These are phyloP conservation scores for Galago senegalensis DNA, from an alignment of 2,797 vertebrate genomes.

Conservation along the genomic window DNA sequence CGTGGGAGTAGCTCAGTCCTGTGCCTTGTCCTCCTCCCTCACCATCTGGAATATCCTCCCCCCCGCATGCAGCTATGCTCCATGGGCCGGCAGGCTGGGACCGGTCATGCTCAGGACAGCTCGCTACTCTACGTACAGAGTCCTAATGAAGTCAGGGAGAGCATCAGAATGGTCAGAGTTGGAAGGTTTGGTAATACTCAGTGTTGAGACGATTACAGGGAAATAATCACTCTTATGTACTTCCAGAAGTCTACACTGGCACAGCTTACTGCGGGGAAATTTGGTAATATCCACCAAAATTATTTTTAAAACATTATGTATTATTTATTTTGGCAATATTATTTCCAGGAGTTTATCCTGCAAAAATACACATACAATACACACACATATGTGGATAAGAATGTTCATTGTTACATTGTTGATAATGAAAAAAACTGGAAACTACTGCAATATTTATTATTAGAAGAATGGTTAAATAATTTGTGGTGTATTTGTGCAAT, in stretches of 20 bases:
- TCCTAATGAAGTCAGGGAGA: background rate
- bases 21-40: slow-evolving; percentile 61
- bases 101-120: background rate
- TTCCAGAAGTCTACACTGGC: background rate
- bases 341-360: slow-evolving; percentile 2
- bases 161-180: background rate
- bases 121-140: background rate
- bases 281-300: background rate
- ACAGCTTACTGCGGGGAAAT: background rate
- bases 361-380: background rate
- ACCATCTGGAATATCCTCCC: background rate
- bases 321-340: background rate
- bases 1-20: slow-evolving; percentile 51
- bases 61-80: background rate
- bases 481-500: background rate
- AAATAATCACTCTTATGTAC: background rate
- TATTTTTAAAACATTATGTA: background rate
- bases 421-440: background rate
- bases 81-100: background rate
- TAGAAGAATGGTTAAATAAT: background rate
- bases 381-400: background rate
- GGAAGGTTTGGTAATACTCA: slow-evolving; percentile 45
- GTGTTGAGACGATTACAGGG: slow-evolving; percentile 40
- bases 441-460: background rate
- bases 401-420: background rate